Percentiles rank a stretch among this genome's conserved stretches.
These are phyloP conservation scores for Mastacembelus armatus DNA, from an alignment of 2,797 vertebrate genomes.

Conservation along the genomic window DNA sequence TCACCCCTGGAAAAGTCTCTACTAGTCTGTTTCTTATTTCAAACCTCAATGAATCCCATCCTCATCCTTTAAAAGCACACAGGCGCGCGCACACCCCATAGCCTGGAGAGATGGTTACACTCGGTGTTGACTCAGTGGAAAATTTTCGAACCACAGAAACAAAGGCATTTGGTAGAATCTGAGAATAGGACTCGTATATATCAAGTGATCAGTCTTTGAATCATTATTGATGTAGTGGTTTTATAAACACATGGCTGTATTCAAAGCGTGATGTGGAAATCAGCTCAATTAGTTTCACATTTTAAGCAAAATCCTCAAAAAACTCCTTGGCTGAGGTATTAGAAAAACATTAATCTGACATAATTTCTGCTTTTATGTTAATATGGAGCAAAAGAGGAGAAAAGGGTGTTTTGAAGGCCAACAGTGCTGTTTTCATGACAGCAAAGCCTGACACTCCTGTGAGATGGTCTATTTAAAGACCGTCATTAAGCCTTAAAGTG, in stretches of 20 bases:
- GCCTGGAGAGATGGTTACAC: slow-evolving; percentile 58
- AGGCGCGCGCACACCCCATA: slow-evolving; percentile 49
- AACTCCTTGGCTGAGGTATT: too few relatives aligned
- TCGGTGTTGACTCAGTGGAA: slow-evolving; percentile 74
- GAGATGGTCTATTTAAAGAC: slow-evolving; percentile 60
- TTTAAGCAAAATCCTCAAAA: too few relatives aligned
- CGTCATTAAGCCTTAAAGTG: slow-evolving; percentile 41
- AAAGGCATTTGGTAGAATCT: slow-evolving; percentile 54
- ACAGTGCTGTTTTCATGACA: slow-evolving; percentile 28
- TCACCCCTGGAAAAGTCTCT: slow-evolving; percentile 71
- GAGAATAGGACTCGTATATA: slow-evolving; percentile 35
- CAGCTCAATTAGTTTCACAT: background rate
- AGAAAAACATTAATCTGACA: too few relatives aligned
- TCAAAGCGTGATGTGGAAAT: background rate
- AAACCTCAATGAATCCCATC: slow-evolving; percentile 82
- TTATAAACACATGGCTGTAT: slow-evolving; percentile 12
- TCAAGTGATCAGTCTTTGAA: slow-evolving; percentile 28
- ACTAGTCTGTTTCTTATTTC: slow-evolving; percentile 82
- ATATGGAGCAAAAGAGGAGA: too few relatives aligned
- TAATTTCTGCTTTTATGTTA: background rate
- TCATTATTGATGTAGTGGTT: slow-evolving; percentile 8
- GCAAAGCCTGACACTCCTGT: slow-evolving; percentile 9
- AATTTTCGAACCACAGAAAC: slow-evolving; percentile 69
- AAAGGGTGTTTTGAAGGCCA: slow-evolving; percentile 3
- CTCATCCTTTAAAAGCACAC: slow-evolving; percentile 70